phyloP scores from a whole-genome alignment of 2,113 vertebrate species.

The Bos javanicus region DNA sequence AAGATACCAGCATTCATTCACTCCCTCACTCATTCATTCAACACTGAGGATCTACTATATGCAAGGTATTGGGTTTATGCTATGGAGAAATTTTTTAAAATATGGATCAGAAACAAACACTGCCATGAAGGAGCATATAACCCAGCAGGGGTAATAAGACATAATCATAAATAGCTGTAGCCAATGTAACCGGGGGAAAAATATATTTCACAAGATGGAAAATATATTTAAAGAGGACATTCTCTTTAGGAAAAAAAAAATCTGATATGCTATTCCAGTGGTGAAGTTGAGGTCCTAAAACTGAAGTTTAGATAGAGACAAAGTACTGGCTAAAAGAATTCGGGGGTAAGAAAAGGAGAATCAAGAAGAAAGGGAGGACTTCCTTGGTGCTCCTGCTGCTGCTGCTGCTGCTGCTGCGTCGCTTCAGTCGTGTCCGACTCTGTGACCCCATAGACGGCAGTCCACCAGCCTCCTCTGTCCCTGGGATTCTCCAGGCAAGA shows the following conservation, averaged over 20 bases:
- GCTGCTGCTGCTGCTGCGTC: too few relatives aligned
- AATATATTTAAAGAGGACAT: background rate
- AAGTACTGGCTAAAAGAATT: background rate
- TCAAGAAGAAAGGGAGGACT: background rate
- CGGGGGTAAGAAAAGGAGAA: background rate
- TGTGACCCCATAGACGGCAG: too few relatives aligned
- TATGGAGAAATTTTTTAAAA: background rate
- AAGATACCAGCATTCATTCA: background rate
- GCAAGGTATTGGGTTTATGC: background rate
- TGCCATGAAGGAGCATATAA: background rate
- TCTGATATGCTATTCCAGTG: background rate
- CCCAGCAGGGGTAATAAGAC: background rate
- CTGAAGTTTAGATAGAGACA: background rate
- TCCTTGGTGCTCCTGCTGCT: background rate
- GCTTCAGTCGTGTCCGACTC: rapidly evolving
- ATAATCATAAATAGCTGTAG: background rate
- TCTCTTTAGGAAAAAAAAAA: background rate
- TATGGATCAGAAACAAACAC: background rate
- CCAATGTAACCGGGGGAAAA: background rate
- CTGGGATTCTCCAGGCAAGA: too few relatives aligned
- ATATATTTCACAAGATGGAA: background rate
- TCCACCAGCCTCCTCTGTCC: rapidly evolving
- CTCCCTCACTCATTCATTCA: background rate
- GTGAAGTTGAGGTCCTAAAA: background rate
- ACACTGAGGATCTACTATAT: background rate